A percentile compares a stretch with the other conserved stretches of the same genome.
Conservation (phyloP, 2,797 vertebrate genomes). For the Nyctibius grandis region DNA sequence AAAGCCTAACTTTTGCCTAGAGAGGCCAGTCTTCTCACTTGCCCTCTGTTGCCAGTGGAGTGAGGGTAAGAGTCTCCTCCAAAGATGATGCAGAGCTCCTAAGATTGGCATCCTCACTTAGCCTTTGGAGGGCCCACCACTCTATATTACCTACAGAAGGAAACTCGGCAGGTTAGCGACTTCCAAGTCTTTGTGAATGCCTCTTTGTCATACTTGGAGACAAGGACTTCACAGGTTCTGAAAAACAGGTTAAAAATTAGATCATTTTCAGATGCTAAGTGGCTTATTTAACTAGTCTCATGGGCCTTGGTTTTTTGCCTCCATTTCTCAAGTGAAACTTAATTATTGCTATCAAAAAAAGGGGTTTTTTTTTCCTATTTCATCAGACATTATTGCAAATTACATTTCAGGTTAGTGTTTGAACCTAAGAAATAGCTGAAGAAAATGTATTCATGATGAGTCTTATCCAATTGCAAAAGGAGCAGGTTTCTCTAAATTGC, state of each 20-base stretch:
- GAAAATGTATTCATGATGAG: neutral
- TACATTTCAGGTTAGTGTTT: neutral
- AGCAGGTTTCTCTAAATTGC: neutral
- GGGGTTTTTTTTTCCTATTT: neutral
- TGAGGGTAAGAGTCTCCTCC: neutral
- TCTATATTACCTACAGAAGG: neutral
- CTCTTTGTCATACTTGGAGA: neutral
- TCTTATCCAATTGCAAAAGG: neutral
- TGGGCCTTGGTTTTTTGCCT: neutral
- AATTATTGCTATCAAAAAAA: neutral
- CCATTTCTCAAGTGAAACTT: neutral
- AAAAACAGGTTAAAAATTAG: neutral
- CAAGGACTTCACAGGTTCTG: neutral
- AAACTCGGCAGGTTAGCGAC: neutral
- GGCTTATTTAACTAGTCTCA: neutral
- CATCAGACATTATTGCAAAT: neutral
- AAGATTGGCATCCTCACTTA: neutral
- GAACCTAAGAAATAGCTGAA: neutral
- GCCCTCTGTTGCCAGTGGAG: neutral
- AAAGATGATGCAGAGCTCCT: neutral
- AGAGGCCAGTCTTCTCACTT: neutral
- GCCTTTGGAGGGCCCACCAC: fast-evolving
- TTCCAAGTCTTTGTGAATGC: neutral
- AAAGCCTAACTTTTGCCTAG: neutral
- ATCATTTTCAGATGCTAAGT: neutral